A percentile compares a stretch with the other conserved stretches of the same genome.
Evolutionary conservation across 2,797 vertebrate genomes (phyloP).

Genomic region (Menidia menidia): DNA sequence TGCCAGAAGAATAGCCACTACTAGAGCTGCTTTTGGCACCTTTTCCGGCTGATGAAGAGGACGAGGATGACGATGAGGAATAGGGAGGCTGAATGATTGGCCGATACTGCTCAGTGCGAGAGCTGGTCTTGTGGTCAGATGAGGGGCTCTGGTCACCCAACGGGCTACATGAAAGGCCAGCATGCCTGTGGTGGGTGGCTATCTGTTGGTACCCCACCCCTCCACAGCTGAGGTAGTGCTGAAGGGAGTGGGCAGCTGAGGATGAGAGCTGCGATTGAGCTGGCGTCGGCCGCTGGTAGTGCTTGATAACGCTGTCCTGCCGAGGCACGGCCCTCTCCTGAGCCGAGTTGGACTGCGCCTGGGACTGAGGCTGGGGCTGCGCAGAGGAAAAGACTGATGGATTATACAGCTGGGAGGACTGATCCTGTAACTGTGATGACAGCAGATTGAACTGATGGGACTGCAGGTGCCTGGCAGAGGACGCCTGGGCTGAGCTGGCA

Average conservation of each 20-base stretch:
- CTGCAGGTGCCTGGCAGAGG: conserved; percentile 89
- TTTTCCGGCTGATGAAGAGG: conserved; percentile 81
- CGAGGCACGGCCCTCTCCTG: conserved; percentile 92
- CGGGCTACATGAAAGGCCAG: conserved; percentile 91
- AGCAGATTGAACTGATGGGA: conserved; percentile 92
- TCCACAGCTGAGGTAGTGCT: conserved; percentile 95
- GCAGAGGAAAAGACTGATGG: conserved; percentile 90
- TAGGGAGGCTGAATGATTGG: conserved; percentile 93
- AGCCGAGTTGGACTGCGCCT: conserved; percentile 84
- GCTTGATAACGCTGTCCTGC: conserved; percentile 95
- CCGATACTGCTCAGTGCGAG: conserved; percentile 86
- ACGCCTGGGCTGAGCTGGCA: conserved; percentile 81
- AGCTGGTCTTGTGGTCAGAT: conserved; percentile 77
- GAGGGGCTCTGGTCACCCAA: conserved; percentile 91
- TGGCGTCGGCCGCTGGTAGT: conserved; percentile 92
- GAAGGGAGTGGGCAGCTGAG: conserved; percentile 90
- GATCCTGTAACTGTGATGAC: conserved; percentile 89
- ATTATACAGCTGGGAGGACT: conserved; percentile 92
- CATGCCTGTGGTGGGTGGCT: conserved; percentile 85
- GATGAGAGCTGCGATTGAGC: conserved; percentile 88
- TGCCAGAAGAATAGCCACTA: conserved; percentile 89
- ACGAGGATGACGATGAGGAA: conserved; percentile 80
- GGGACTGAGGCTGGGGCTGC: conserved; percentile 80
- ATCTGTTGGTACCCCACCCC: conserved; percentile 91
- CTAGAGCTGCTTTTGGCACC: conserved; percentile 85